Evolutionary conservation across 2,113 vertebrate genomes (phyloP), one percentile per base, ranked within the genome.

Genomic region (Raja brachyura): DNA sequence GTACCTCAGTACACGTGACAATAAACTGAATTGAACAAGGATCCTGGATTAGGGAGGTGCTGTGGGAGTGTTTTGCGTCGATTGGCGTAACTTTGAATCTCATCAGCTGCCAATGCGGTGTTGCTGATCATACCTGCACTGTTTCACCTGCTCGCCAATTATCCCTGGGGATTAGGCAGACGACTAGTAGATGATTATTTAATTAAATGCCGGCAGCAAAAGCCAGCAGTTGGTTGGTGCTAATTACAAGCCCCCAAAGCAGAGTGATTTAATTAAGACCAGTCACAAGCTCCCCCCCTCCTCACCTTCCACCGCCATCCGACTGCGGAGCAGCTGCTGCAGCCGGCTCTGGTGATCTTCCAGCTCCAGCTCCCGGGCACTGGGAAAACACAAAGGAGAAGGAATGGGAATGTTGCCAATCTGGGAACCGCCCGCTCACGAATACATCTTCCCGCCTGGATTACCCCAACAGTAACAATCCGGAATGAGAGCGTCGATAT

Each of bases 271-370:
- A 92, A 92, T 92, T 68, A 92, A 48, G 68, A 73, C 5, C 18
- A 33, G 33, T 9, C 31, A 70, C n/a, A 39, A 90, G 31, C 1
- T 68, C 16, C 88, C 28, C 1, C 31, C 61, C 33, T 20, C 92
- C 96, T 96, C 94, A 99, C 98, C 97, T n/a, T 98, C 96, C 31
- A 94, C 93, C 61, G 95, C 94, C 97, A 98, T 97, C 93, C 96
- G 96, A 93, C 95, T 94, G 79, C 97, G 96, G 54, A 98, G 96
- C 56, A 97, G 96, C 94, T 97, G 97, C 93, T 98, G 97, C 93
- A 98, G 94, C 90, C 96, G 96, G 95, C 97, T 97, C 95, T 99
- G 98, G 6, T 97, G 97, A 95, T 99, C 98, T 94, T 99, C 97
- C 93, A 98, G 54, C 94, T 99, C 97, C 28, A 99, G 96, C 93